Evolutionary conservation across 2,113 vertebrate species (phyloP), one percentile per base, ranked within the genome.

Genomic region (Hippocampus mohnikei): DNA sequence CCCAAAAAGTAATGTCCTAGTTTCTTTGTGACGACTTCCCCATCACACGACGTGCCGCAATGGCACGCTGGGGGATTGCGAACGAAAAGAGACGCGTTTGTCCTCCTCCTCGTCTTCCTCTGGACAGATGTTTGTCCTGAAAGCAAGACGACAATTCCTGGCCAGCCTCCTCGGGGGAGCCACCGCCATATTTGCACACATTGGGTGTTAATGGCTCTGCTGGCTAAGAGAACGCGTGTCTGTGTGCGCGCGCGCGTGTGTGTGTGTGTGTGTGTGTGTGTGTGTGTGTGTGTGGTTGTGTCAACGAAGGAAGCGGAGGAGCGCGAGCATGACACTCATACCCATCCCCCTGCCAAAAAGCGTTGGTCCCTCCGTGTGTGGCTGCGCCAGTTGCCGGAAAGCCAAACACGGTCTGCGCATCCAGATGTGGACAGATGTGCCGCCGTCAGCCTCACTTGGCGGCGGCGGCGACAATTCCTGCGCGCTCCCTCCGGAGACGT

Each of bases 371-470:
- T 50, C 25, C 13, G 70, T 71, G 73, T 73, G 58, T 70, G 69
- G 48, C 33, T 73, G 84, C 81, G 70, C 84, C 88, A 91, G 90
- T 92, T 91, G 90, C 88, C 87, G 73, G 73, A 86, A 88, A 92
- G 84, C 71, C 89, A 92, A 91, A 93, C 86, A 91, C 91, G 90
- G 81, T 84, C 90, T 93, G 91, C 76, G 84, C 68, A 71, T 82
- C 91, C 91, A 93, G 93, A 93, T 94, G 93, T 85, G 81, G 89
- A 90, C 92, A 93, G 92, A 91, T 93, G 92, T 90, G 82, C 25
- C 37, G 70, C 66, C 60, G 71, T 62, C 73, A 80, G 65, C 59
- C 42, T 76, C 72, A 77, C 74, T 81, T 61, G 65, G 10, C 50
- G 15, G 46, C 65, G 33, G 33, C 33, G 75, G 27, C 58, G 46